Percentiles rank a stretch among this genome's conserved stretches.
Conservation (phyloP, 2,797 vertebrate species). For the Bovichtus variegatus region DNA sequence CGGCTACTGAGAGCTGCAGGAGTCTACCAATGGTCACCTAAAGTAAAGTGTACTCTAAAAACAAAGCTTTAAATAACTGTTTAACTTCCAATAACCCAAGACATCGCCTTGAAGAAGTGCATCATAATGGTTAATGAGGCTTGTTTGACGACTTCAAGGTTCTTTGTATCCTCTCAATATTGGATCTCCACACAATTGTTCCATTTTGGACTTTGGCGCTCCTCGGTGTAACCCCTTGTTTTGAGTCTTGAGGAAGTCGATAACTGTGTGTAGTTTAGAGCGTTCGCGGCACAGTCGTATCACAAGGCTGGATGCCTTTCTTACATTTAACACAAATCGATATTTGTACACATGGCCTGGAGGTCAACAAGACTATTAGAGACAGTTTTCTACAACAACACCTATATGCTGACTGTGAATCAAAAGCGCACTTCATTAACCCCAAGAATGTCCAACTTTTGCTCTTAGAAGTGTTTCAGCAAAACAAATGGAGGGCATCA, state of each 20-base stretch:
- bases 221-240: not conserved
- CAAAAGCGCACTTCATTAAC: conserved; percentile 63
- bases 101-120: not conserved
- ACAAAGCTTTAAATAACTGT: not conserved
- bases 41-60: not conserved
- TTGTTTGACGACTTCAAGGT: not conserved
- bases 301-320: conserved; percentile 8
- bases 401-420: conserved; percentile 61
- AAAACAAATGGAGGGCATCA: conserved; percentile 45
- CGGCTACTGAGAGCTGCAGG: not conserved
- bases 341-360: conserved; percentile 53
- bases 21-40: not conserved
- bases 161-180: not conserved
- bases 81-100: too few relatives aligned
- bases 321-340: conserved; percentile 51
- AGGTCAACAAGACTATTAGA: conserved; percentile 62
- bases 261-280: conserved; percentile 13
- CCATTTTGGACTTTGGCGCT: not conserved
- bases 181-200: not conserved
- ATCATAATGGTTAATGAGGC: conserved; percentile 15
- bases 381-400: conserved; percentile 43
- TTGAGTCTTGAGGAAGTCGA: conserved; percentile 13
- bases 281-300: conserved; percentile 19
- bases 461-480: conserved; percentile 33
- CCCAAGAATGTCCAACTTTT: conserved; percentile 20